Conservation (phyloP, 2,113 vertebrate genomes). For the Pelvicachromis taeniatus region DNA sequence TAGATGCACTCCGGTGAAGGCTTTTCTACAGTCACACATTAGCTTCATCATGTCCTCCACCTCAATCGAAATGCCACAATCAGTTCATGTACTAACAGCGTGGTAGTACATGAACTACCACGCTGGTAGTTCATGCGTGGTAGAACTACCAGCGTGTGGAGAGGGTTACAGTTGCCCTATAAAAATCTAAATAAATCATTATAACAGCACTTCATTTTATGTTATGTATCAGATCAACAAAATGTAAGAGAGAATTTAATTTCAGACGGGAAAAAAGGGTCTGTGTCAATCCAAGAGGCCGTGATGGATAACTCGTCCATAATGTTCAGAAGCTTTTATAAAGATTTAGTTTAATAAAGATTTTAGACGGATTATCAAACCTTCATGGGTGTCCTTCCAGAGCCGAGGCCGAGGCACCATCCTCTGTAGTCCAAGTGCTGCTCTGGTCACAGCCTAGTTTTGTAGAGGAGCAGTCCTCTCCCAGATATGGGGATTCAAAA, state of each 20-base stretch:
- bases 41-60: neutral
- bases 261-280: neutral
- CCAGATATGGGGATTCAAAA: neutral
- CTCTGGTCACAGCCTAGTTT: neutral
- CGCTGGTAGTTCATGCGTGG: no score
- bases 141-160: no score
- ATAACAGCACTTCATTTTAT: neutral
- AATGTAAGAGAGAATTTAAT: neutral
- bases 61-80: rapidly evolving
- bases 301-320: neutral
- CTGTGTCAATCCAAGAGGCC: rapidly evolving
- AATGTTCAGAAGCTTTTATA: neutral
- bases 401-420: neutral
- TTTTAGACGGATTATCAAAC: neutral
- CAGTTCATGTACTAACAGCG: rapidly evolving
- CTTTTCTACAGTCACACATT: rapidly evolving
- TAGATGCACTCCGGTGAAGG: neutral
- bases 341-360: neutral
- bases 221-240: neutral
- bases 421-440: neutral
- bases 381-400: neutral
- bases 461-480: neutral
- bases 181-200: neutral
- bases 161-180: neutral
- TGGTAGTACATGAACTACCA: no score